Evolutionary conservation across 1,140 invertebrate genomes (phyloP).

Genomic region (Drepana arcuata): DNA sequence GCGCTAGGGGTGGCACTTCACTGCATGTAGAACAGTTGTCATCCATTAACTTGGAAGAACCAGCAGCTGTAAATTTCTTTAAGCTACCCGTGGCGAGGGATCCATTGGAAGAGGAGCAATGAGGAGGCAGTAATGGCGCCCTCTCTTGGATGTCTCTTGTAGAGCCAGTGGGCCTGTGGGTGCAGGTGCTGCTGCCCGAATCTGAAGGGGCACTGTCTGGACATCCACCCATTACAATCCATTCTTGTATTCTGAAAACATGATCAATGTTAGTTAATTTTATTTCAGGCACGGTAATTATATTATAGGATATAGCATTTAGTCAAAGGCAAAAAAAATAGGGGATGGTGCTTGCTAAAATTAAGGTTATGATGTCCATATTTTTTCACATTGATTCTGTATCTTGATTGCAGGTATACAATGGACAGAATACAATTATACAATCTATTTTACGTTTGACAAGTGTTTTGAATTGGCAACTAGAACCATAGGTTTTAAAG

Average conservation of each 20-base stretch:
- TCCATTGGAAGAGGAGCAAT: slow-evolving; percentile 57
- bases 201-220: slow-evolving; percentile 38
- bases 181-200: slow-evolving; percentile 27
- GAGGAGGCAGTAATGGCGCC: slow-evolving; percentile 44
- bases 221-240: slow-evolving; percentile 57
- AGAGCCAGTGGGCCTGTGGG: slow-evolving; percentile 29
- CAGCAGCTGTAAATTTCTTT: slow-evolving; percentile 44
- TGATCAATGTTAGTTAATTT: no score
- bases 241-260: slow-evolving; percentile 42
- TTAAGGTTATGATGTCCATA: no score
- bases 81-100: slow-evolving; percentile 50
- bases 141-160: slow-evolving; percentile 41
- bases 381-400: no score
- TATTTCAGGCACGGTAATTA: no score
- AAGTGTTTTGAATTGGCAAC: no score
- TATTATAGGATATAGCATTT: no score
- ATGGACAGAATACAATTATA: no score
- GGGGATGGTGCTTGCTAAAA: no score
- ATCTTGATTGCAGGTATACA: no score
- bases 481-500: no score
- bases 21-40: slow-evolving; percentile 55
- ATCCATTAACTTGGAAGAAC: slow-evolving; percentile 40
- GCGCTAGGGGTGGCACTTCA: slow-evolving; percentile 49
- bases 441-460: no score
- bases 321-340: no score